These are phyloP conservation scores for human (Homo sapiens) DNA, from an alignment of 2,113 vertebrate species.

Conservation along the genomic window GRCh38 chr12:39758001-39758500, in stretches of 20 bases:
- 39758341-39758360: background rate
- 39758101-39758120: conserved; percentile 28
- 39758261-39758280: background rate
- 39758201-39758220: background rate
- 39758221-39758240: background rate
- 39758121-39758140: conserved; percentile 44
- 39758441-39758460: background rate
- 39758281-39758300: background rate
- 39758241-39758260: background rate
- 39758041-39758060: conserved; percentile 33
- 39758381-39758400: background rate
- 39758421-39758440: background rate
- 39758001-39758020: conserved; percentile 46
- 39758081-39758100: conserved; percentile 23
- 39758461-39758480: background rate
- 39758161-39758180: conserved; percentile 10
- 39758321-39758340: background rate
- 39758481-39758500: background rate
- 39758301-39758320: background rate
- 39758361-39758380: background rate
- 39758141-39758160: conserved; percentile 56
- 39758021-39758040: conserved; percentile 26
- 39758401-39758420: background rate
- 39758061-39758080: conserved; percentile 23
- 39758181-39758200: background rate